These are phyloP conservation scores for Anoncus sp. DNA, from an alignment of 2,888 invertebrate species.

Conservation along the genomic window DNA sequence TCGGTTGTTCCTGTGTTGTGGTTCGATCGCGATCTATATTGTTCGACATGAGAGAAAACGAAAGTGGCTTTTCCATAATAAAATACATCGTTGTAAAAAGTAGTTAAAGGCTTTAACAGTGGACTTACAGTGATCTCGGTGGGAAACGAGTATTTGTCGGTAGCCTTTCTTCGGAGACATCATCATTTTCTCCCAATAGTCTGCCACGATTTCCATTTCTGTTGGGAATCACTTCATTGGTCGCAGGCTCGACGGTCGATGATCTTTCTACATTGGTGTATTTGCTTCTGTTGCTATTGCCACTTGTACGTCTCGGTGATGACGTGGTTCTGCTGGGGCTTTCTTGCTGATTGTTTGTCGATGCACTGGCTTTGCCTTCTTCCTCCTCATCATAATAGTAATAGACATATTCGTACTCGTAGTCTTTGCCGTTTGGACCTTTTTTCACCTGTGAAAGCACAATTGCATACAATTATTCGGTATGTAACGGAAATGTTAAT, in stretches of 20 bases:
- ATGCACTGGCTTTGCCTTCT: slow-evolving; percentile 78
- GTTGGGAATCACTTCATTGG: slow-evolving; percentile 87
- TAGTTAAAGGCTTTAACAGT: neutral
- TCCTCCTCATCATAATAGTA: slow-evolving; percentile 95
- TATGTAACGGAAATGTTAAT: slow-evolving; percentile 5
- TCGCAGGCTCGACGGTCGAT: slow-evolving; percentile 86
- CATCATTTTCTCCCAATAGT: slow-evolving; percentile 81
- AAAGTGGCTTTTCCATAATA: neutral
- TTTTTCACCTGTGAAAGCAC: slow-evolving; percentile 90
- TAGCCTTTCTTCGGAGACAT: slow-evolving; percentile 85
- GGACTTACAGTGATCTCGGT: slow-evolving; percentile 83
- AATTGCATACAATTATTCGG: slow-evolving; percentile 84
- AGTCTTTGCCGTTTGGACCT: slow-evolving; percentile 95
- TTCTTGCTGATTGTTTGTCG: slow-evolving; percentile 86
- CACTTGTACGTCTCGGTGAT: slow-evolving; percentile 69
- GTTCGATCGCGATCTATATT: slow-evolving; percentile 79
- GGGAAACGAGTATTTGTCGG: slow-evolving; percentile 95
- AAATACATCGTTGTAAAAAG: neutral
- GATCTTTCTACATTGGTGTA: slow-evolving; percentile 86
- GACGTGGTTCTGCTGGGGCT: slow-evolving; percentile 85
- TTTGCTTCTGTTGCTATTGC: slow-evolving; percentile 84
- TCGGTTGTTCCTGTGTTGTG: slow-evolving; percentile 81
- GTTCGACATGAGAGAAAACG: neutral
- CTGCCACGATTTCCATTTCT: slow-evolving; percentile 85
- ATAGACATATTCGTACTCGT: slow-evolving; percentile 96